Evolutionary conservation across 2,797 vertebrate genomes (phyloP), one percentile per base, ranked within the genome.

Genomic region (Poeciliopsis gracilis): DNA sequence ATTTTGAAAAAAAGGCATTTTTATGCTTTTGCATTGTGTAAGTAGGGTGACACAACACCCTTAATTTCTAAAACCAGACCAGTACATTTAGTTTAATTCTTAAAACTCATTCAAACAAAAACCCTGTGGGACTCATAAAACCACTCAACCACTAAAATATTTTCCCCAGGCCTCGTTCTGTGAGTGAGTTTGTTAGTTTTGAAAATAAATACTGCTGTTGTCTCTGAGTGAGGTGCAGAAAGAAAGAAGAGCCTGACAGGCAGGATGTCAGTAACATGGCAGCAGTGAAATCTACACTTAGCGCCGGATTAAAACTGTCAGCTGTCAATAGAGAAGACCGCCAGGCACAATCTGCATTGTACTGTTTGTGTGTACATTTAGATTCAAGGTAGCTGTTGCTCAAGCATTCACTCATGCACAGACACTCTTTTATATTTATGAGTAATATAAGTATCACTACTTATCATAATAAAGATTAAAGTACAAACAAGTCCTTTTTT

Each of bases 201-300:
- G 79, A 86, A 80, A 89, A 82, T 10, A 81, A 86, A 46, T 76
- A 76, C 15, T 47, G 2, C 20, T n/a, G 41, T 53, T 83, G 41
- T 69, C 81, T 77, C 87, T 11, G 73, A 75, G 84, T 36, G 41
- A 75, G 77, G 77, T 10, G 74, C 20, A 69, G 73, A 80, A 77
- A 83, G 83, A 75, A 66, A 88, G 23, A 76, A 76, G 28, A 33
- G 55, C 13, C 66, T 84, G 83, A 89, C 79, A 83, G 73, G 81
- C 81, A 91, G 89, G 88, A 92, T 90, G 90, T 92, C 83, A 88
- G 84, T 91, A 89, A 93, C 90, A 90, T 73, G 20, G 83, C 84
- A 78, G 82, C 82, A 86, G 73, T 90, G 91, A 94, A 93, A 94
- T 92, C 83, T 23, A 67, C 86, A 92, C 90, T 91, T 91, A 89